phyloP scores from a whole-genome alignment of 2,113 vertebrate species.

The Pseudorhombus dupliciocellatus region DNA sequence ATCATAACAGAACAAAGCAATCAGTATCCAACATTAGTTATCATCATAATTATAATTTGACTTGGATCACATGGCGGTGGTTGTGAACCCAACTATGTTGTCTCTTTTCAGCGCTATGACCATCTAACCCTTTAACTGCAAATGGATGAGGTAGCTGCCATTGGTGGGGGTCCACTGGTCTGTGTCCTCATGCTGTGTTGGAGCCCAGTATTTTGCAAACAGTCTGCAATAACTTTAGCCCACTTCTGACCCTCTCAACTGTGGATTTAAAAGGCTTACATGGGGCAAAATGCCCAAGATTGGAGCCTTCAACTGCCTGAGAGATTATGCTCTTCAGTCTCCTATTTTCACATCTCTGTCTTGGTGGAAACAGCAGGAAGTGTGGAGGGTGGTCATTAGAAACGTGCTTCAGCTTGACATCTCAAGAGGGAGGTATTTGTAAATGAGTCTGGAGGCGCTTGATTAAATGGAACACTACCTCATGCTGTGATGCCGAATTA shows the following conservation, averaged over 20 bases:
- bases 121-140: background rate
- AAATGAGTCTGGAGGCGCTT: conserved; percentile 55
- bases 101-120: conserved; percentile 4
- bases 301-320: conserved; percentile 52
- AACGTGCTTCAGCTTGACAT: conserved; percentile 68
- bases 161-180: conserved; percentile 1
- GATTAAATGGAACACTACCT: conserved; percentile 47
- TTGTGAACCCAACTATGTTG: background rate
- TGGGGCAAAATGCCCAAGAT: conserved; percentile 64
- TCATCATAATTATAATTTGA: background rate
- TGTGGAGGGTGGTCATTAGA: conserved; percentile 43
- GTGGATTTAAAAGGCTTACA: conserved; percentile 65
- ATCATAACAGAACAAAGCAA: conserved; percentile 1
- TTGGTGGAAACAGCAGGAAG: conserved; percentile 34
- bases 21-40: background rate
- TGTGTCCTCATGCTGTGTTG: conserved; percentile 28
- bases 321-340: conserved; percentile 66
- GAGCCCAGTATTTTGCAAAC: conserved; percentile 26
- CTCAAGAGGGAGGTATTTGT: conserved; percentile 53
- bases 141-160: background rate
- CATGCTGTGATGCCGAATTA: conserved; percentile 33
- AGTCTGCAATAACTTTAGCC: conserved; percentile 47
- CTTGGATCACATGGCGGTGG: background rate
- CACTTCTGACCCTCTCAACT: conserved; percentile 70
- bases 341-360: conserved; percentile 73